Base-by-base conservation (phyloP, 2,797 vertebrate species). In the Morus bassanus region DNA sequence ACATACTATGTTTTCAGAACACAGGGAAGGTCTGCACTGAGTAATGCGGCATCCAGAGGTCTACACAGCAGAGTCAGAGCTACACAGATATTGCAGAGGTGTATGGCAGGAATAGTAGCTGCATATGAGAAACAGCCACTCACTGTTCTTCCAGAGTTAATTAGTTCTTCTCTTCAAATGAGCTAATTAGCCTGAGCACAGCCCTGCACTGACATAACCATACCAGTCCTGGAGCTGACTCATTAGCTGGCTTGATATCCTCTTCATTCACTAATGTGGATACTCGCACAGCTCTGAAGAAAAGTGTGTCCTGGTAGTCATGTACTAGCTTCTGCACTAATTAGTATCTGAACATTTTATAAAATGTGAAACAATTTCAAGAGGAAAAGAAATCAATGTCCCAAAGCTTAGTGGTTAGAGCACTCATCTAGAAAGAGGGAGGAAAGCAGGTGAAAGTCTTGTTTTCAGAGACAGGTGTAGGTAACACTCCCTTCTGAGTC, bases 151-250 rank as follows among this genome's bases (percentile, higher is more conserved):
- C 60, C 72, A 94, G 72, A 88, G 56, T 89, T 95, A 96, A 96
- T 95, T 93, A 95, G 78, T 79, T 85, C 54, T 92, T 94, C 91
- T 78, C 61, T 93, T 92, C 91, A 91, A 95, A 92, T 92, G 82
- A 95, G 50, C 50, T 97, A 94, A 97, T 96, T 95, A 96, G 87
- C 72, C 57, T 23, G 64, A 91, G 95, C 85, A 78, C 64, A 94
- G 80, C 64, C 81, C 53, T 88, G 82, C 72, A 89, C 76, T 4
- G 4, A 85, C 68, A 94, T 56, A 94, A 68, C 94, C 61, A 46
- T 68, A 77, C 91, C 79, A 79, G 53, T 95, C 89, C 85, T 95
- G 87, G 76, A 96, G 92, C 78, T 94, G 91, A 96, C 89, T 97
- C 91, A 95, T 95, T 95, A 95, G 79, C 61, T 89, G 73, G 60